phyloP scores from a whole-genome alignment of 2,888 invertebrate genomes.

The Campoplex nolae region DNA sequence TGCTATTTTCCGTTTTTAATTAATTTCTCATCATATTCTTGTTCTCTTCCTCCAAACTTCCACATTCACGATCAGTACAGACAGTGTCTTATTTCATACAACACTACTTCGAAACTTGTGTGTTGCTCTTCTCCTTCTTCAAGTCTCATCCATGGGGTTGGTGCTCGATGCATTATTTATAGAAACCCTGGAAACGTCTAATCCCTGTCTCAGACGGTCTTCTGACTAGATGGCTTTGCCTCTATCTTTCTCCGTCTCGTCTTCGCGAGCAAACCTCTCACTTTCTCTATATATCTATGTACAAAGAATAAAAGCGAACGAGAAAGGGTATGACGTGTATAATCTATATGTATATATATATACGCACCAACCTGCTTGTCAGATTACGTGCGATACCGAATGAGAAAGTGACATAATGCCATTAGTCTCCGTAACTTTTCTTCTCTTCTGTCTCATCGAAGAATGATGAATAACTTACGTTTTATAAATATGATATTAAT shows the following conservation, averaged over 20 bases:
- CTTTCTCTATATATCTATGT: conserved; percentile 9
- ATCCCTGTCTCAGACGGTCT: conserved; percentile 80
- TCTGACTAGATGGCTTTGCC: conserved; percentile 70
- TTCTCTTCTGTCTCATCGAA: conserved; percentile 14
- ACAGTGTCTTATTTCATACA: conserved; percentile 36
- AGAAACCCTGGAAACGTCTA: conserved; percentile 79
- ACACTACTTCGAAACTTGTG: conserved; percentile 16
- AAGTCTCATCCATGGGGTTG: conserved; percentile 60
- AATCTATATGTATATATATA: not conserved
- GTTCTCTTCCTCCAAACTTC: not conserved
- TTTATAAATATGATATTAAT: not conserved
- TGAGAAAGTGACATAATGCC: conserved; percentile 68
- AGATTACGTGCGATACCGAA: conserved; percentile 68
- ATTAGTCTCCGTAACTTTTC: conserved; percentile 57
- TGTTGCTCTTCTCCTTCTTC: conserved; percentile 47
- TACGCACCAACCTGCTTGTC: conserved; percentile 53
- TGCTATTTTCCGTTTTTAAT: not conserved
- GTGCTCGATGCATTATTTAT: conserved; percentile 78
- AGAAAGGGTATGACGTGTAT: conserved; percentile 2
- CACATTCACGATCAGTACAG: conserved; percentile 14
- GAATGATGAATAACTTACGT: not conserved
- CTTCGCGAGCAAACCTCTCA: conserved; percentile 35
- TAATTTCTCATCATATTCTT: conserved; percentile 2
- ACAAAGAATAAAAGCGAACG: conserved; percentile 23
- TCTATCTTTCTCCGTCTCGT: conserved; percentile 28